A percentile compares a stretch with the other conserved stretches of the same genome.
Conservation (phyloP, 1,140 invertebrate species). For the Mactra quadrangularis region DNA sequence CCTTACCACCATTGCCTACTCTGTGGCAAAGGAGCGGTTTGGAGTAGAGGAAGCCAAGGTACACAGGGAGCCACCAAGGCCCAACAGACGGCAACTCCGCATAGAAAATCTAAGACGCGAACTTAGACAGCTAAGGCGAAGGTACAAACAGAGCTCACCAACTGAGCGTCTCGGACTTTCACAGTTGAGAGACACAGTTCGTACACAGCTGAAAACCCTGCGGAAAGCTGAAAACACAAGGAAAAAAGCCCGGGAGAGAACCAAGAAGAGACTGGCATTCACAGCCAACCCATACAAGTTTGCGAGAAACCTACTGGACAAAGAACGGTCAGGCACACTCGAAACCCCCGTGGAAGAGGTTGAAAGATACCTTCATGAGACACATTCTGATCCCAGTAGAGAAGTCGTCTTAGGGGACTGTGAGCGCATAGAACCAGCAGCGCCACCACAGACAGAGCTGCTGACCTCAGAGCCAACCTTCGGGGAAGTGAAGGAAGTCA, state of each 20-base stretch:
- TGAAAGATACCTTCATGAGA: conserved; percentile 22
- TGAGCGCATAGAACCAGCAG: conserved; percentile 11
- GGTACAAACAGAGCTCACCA: background rate
- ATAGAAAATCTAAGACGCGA: conserved; percentile 12
- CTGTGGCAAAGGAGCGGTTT: conserved; percentile 26
- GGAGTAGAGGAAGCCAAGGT: background rate
- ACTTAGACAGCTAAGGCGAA: conserved; percentile 26
- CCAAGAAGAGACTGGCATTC: conserved; percentile 35
- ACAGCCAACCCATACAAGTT: conserved; percentile 50
- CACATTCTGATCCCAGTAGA: conserved; percentile 19
- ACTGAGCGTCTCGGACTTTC: conserved; percentile 12
- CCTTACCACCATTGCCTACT: conserved; percentile 21
- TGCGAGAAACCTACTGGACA: conserved; percentile 32
- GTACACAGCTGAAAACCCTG: conserved; percentile 21
- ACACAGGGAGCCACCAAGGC: background rate
- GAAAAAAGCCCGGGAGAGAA: conserved; percentile 6
- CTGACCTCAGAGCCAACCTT: conserved; percentile 11
- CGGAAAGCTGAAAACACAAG: conserved; percentile 40
- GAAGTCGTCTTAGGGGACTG: too few species aligned
- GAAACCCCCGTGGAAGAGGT: conserved; percentile 35
- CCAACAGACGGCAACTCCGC: background rate
- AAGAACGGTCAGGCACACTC: conserved; percentile 3
- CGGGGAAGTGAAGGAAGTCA: conserved; percentile 28
- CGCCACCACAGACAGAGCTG: conserved; percentile 14
- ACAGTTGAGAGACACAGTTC: conserved; percentile 36